Percentiles rank a stretch among this genome's conserved stretches.
These are phyloP conservation scores for Henricia sp. DNA, from an alignment of 53 echinoderm and acorn worm genomes.

Conservation along the genomic window DNA sequence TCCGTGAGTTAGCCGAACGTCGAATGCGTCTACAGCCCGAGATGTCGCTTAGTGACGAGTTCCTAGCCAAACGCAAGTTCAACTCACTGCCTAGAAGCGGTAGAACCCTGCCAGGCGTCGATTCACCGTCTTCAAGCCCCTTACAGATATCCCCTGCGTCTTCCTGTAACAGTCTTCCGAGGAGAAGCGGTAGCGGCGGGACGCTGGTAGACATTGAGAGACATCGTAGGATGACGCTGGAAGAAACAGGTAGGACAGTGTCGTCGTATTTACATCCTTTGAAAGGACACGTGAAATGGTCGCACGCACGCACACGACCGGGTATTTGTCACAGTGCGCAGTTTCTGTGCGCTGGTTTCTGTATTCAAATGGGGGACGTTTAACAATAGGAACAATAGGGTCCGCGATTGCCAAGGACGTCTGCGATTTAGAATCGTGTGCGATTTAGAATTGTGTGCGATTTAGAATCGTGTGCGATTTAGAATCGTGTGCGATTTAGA, in stretches of 20 bases:
- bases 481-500: too few species aligned
- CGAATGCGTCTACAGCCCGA: slow-evolving; percentile 77
- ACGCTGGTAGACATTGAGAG: slow-evolving; percentile 82
- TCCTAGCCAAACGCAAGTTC: slow-evolving; percentile 78
- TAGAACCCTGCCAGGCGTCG: not conserved
- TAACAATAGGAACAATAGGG: too few species aligned
- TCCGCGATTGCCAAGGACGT: too few species aligned
- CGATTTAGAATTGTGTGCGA: too few species aligned
- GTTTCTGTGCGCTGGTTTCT: too few species aligned
- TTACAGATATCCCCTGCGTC: slow-evolving; percentile 62
- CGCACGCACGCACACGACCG: too few species aligned
- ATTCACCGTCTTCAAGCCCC: slow-evolving; percentile 34
- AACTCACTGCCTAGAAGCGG: slow-evolving; percentile 45
- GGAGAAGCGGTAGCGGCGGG: slow-evolving; percentile 56
- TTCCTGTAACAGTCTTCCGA: slow-evolving; percentile 53
- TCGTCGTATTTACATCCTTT: too few species aligned
- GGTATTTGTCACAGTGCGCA: too few species aligned
- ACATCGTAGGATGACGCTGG: slow-evolving; percentile 72
- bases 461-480: too few species aligned
- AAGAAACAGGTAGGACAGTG: slow-evolving; percentile 83
- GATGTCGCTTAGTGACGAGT: slow-evolving; percentile 93
- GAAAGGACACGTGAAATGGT: too few species aligned
- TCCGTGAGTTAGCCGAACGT: slow-evolving; percentile 75
- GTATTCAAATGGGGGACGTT: too few species aligned
- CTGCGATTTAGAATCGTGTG: too few species aligned